Base-by-base conservation (phyloP, 2,113 vertebrate species). In the Prunella himalayana region DNA sequence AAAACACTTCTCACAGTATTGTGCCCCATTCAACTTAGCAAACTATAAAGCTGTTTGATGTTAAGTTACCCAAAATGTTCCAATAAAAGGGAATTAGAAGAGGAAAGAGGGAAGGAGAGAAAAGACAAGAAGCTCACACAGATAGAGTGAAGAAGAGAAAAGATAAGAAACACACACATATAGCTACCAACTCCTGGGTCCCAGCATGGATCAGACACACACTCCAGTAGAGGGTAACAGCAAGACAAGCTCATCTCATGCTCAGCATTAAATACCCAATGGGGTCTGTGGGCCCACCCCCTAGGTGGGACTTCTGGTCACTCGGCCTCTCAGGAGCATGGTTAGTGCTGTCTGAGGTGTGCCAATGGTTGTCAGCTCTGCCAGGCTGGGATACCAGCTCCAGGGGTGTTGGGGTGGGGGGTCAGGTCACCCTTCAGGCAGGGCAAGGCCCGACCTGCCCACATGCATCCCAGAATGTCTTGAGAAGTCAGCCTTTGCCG, bases 221-320 rank as follows among this genome's bases (percentile, higher is more conserved):
- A 6, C 8, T 4, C 30, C 42, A 56, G 9, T 0, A 23, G 2
- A 28, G 4, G 2, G 4, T 8, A 61, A 3, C 8, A 19, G 8
- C 31, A 51, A 25, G 10, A 24, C 0, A 0, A 2, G 0, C 9
- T 15, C 6, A 0, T 1, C 5, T 4, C 30, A 7, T 7, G 24
- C 30, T 65, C 30, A 57, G 12, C 13, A 16, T 42, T 20, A 65
- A 85, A 35, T 11, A 57, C 1, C 30, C 51, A 16, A 9, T 47
- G 42, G 13, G 10, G 24, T 30, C 30, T 35, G 35, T 57, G 24
- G 30, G 7, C 15, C 35, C 50, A n/a, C 3, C 13, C 31, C 20
- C 42, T 13, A n/a, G 60, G 19, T 30, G 35, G 60, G 51, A n/a
- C 19, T 65, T 65, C 2, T 30, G 50, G 24, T 35, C 35, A 28